These are phyloP conservation scores for Oscheius onirici DNA, from an alignment of 2,888 invertebrate species.

Conservation along the genomic window DNA sequence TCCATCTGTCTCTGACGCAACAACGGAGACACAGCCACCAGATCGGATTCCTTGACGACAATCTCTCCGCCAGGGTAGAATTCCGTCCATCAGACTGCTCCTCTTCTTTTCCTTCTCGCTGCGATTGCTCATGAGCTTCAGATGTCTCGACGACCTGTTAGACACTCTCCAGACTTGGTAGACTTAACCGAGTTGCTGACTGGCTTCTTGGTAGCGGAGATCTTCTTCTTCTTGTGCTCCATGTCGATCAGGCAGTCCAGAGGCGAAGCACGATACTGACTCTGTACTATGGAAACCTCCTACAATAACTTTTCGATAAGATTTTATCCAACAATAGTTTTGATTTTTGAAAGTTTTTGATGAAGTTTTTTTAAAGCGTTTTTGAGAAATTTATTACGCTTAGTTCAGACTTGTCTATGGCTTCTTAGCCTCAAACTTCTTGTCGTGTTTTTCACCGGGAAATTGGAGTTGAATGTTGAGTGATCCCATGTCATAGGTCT, in stretches of 20 bases:
- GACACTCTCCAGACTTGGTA: not conserved
- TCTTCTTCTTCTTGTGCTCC: no score
- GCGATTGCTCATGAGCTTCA: not conserved
- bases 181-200: no score
- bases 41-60: conserved; percentile 11
- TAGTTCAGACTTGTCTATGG: not conserved
- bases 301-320: no score
- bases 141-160: not conserved
- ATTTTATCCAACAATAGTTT: no score
- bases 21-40: conserved; percentile 21
- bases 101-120: conserved; percentile 6
- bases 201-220: no score
- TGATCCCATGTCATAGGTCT: conserved; percentile 54
- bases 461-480: conserved; percentile 53
- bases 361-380: no score
- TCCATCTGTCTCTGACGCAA: conserved; percentile 24
- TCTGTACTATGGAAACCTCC: no score
- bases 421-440: conserved; percentile 38
- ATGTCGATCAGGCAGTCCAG: no score
- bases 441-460: conserved; percentile 55
- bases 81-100: not conserved
- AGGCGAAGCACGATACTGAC: no score
- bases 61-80: conserved; percentile 10
- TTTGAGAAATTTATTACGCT: no score
- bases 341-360: no score